phyloP scores from a whole-genome alignment of 23 tunicate species.

The Halocynthia roretzi region DNA sequence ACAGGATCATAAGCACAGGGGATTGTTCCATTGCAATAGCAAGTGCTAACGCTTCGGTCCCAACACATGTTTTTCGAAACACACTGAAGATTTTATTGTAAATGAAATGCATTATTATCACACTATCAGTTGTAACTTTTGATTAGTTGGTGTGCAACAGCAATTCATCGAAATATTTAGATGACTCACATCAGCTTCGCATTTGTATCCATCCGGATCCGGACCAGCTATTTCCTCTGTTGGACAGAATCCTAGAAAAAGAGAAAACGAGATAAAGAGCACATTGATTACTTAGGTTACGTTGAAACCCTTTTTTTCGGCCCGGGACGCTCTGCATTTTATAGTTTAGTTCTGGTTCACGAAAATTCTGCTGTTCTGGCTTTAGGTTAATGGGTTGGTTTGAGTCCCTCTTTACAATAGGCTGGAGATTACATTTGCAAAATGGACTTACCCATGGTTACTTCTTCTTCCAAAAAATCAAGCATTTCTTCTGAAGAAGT shows the following conservation, averaged over 20 bases:
- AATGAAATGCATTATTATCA: neutral
- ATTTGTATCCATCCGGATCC: slow-evolving; percentile 33
- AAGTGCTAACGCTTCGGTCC: slow-evolving; percentile 43
- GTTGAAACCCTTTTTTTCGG: neutral
- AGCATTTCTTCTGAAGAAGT: slow-evolving; percentile 36
- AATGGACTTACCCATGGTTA: slow-evolving; percentile 74
- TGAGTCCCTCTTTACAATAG: too few species aligned
- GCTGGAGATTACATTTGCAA: too few species aligned
- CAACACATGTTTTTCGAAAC: slow-evolving; percentile 35
- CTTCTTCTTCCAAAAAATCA: slow-evolving; percentile 63
- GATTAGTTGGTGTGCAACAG: neutral
- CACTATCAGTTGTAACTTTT: neutral
- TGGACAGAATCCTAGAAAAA: slow-evolving; percentile 54
- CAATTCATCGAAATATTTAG: neutral
- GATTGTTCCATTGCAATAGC: slow-evolving; percentile 28
- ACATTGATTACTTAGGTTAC: neutral
- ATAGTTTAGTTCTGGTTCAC: too few species aligned
- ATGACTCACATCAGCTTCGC: slow-evolving; percentile 39
- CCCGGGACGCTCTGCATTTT: neutral
- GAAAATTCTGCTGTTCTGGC: too few species aligned
- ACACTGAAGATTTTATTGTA: slow-evolving; percentile 32
- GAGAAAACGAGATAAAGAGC: neutral
- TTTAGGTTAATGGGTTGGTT: too few species aligned
- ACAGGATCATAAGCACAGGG: slow-evolving; percentile 39
- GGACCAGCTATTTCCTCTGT: slow-evolving; percentile 43